A percentile compares a stretch with the other conserved stretches of the same genome.
phyloP scores from a whole-genome alignment of 2,888 invertebrate genomes.

The Schizaphis graminum region DNA sequence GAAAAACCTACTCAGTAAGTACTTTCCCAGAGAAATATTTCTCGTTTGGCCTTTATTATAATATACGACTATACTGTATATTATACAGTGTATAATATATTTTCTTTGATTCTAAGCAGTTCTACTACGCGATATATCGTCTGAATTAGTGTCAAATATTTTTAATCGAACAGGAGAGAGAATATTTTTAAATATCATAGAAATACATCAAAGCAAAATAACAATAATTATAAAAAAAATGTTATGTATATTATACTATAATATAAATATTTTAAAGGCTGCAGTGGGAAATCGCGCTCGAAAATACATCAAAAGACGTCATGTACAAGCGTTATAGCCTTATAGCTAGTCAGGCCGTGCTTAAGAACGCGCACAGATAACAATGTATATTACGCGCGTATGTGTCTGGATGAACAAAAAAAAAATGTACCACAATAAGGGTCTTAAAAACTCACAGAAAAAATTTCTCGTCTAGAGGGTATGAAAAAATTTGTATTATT shows the following conservation, averaged over 20 bases:
- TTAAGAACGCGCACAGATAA: slow-evolving; percentile 7
- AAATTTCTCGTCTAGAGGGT: not conserved
- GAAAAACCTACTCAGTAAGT: not conserved
- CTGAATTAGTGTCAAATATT: not conserved
- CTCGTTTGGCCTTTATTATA: not conserved
- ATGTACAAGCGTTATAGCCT: not conserved
- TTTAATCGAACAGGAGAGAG: not conserved
- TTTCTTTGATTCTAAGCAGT: not conserved
- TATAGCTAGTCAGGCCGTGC: not conserved
- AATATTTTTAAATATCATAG: not conserved
- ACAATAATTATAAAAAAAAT: not conserved
- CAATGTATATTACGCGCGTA: not conserved
- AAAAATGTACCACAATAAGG: not conserved
- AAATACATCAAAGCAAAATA: not conserved
- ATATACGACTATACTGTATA: not conserved
- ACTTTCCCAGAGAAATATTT: not conserved
- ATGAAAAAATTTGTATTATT: not conserved
- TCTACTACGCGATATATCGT: not conserved
- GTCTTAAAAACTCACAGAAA: not conserved
- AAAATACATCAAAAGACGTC: not conserved
- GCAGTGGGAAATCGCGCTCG: not conserved
- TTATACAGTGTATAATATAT: no score
- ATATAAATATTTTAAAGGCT: not conserved
- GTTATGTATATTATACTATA: not conserved
- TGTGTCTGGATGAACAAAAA: not conserved